Conservation (phyloP, 2,113 vertebrate species). For the Syngnathus floridae region DNA sequence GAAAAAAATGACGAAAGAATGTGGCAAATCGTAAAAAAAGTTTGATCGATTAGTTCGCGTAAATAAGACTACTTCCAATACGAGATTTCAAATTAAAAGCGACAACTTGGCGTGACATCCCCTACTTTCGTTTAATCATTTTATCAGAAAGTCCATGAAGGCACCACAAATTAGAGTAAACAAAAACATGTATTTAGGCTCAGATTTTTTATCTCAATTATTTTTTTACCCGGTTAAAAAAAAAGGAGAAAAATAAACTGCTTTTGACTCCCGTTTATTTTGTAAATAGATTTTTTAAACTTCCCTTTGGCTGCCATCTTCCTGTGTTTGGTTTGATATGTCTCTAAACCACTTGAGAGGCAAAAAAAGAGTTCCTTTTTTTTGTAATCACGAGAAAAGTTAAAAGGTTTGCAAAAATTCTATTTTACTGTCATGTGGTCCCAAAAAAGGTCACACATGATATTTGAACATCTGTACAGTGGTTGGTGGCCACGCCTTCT, state of each 20-base stretch:
- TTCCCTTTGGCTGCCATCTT: background rate
- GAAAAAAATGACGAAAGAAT: background rate
- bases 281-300: background rate
- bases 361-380: background rate
- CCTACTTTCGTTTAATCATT: no score
- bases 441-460: background rate
- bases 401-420: background rate
- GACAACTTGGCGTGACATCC: no score
- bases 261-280: background rate
- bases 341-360: background rate
- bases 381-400: background rate
- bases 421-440: background rate
- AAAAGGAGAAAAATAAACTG: background rate
- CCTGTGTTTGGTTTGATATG: background rate
- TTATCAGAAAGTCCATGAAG: background rate
- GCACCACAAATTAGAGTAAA: background rate
- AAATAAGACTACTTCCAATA: background rate
- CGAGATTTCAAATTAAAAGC: constrained; percentile 16
- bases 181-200: no score
- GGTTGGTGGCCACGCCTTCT: constrained; percentile 24
- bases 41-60: background rate
- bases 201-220: background rate
- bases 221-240: background rate
- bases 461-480: constrained; percentile 3
- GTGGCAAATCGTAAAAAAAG: background rate